Conservation (phyloP, 1,140 invertebrate species). For the Reticulitermes speratus region DNA sequence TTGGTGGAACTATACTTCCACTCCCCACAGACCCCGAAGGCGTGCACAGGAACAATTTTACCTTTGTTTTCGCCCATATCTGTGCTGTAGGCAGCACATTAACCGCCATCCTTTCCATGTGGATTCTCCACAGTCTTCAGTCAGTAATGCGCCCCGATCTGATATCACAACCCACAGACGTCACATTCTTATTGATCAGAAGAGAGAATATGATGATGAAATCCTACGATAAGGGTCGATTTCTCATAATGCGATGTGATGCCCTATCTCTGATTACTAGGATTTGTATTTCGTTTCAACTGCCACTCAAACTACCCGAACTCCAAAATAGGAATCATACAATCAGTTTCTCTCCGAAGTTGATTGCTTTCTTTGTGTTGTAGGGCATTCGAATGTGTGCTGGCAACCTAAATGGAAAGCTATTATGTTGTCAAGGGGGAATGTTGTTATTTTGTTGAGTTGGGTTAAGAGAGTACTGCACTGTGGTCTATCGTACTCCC, state of each 20-base stretch:
- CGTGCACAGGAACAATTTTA: no score
- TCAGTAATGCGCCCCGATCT: no score
- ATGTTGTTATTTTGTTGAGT: not conserved
- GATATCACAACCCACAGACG: no score
- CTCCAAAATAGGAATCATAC: not conserved
- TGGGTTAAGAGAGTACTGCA: not conserved
- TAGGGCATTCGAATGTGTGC: not conserved
- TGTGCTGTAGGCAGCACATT: no score
- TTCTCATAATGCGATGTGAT: not conserved
- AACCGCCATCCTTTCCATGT: no score
- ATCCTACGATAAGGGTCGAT: not conserved
- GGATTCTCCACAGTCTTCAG: no score
- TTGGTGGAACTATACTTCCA: no score
- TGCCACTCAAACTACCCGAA: not conserved
- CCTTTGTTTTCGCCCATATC: no score
- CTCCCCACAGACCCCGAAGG: no score
- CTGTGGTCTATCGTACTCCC: not conserved
- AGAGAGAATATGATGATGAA: not conserved
- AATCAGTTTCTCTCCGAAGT: not conserved
- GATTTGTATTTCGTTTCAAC: not conserved
- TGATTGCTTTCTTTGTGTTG: slow-evolving; percentile 3
- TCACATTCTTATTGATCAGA: not conserved
- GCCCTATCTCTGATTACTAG: not conserved
- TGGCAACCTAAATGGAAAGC: not conserved
- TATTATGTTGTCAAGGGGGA: not conserved